Evolutionary conservation across 2,888 invertebrate species (phyloP).

Genomic region (Lepidocyrtinus sp.): DNA sequence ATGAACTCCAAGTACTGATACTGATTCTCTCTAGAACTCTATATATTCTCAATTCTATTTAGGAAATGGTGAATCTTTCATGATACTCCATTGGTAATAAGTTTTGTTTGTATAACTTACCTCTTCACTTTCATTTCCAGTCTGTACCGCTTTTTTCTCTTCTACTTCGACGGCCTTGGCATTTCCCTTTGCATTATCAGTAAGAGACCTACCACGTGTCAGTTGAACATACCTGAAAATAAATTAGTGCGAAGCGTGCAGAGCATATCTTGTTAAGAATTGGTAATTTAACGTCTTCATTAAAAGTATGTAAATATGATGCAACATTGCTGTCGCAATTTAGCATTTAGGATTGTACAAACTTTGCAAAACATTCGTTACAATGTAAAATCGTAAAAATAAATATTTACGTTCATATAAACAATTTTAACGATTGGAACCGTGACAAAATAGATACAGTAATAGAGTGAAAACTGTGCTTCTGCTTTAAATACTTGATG

Average conservation of each 20-base stretch:
- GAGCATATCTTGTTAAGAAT: too few relatives aligned
- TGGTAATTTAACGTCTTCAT: too few relatives aligned
- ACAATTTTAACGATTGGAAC: neutral
- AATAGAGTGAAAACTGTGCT: too few relatives aligned
- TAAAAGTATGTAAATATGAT: too few relatives aligned
- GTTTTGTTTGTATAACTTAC: slow-evolving; percentile 43
- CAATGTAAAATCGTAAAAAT: neutral
- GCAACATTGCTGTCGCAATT: too few relatives aligned
- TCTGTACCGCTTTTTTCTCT: slow-evolving; percentile 37
- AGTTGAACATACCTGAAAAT: slow-evolving; percentile 58
- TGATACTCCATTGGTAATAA: too few relatives aligned
- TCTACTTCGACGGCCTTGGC: slow-evolving; percentile 42
- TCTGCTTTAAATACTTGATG: too few relatives aligned
- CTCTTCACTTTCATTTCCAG: slow-evolving; percentile 52
- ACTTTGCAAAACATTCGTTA: neutral
- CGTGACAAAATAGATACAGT: neutral
- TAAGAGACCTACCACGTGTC: slow-evolving; percentile 35
- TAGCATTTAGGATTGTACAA: too few relatives aligned
- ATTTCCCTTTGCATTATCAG: slow-evolving; percentile 35
- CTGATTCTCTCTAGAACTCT: too few relatives aligned
- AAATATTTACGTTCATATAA: neutral
- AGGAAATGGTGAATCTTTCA: too few relatives aligned
- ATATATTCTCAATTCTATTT: too few relatives aligned
- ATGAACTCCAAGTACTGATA: too few relatives aligned
- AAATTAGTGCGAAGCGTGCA: slow-evolving; percentile 8